A percentile compares a stretch with the other conserved stretches of the same genome.
phyloP scores from a whole-genome alignment of 1,140 invertebrate genomes.

The Hylaeus anthracinus region DNA sequence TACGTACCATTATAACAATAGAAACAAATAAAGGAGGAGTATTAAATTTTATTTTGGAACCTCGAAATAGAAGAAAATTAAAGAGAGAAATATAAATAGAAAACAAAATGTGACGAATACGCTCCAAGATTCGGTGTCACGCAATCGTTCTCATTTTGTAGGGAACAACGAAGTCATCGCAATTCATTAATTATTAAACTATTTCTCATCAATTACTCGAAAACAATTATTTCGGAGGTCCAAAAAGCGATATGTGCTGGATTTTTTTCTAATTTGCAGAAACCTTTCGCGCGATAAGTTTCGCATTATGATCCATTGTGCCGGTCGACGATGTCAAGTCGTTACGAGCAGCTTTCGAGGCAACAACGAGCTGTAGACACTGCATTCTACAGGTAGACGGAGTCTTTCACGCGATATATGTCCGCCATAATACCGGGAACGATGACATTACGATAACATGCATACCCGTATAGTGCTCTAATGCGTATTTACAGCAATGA shows the following conservation, averaged over 20 bases:
- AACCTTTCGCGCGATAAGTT: constrained; percentile 38
- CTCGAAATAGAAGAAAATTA: too few species aligned
- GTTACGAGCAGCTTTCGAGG: constrained; percentile 18
- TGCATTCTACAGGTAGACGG: constrained; percentile 27
- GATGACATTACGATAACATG: constrained; percentile 35
- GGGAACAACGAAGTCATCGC: too few species aligned
- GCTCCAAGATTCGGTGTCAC: too few species aligned
- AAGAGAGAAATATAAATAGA: too few species aligned
- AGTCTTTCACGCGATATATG: constrained; percentile 28
- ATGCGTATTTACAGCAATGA: constrained; percentile 4
- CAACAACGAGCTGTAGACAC: constrained; percentile 13
- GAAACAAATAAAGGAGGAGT: too few species aligned
- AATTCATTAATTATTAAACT: too few species aligned
- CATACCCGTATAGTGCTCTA: background rate
- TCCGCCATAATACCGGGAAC: constrained; percentile 22
- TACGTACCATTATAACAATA: too few species aligned
- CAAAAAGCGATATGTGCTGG: background rate
- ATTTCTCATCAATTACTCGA: too few species aligned
- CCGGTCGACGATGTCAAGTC: constrained; percentile 18
- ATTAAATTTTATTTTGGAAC: too few species aligned
- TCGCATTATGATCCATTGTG: constrained; percentile 38
- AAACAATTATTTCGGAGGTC: too few species aligned
- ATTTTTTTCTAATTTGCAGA: constrained; percentile 35
- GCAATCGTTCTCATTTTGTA: too few species aligned
- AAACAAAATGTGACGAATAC: too few species aligned